phyloP scores from a whole-genome alignment of 1,140 invertebrate species.

The Philaenus spumarius region DNA sequence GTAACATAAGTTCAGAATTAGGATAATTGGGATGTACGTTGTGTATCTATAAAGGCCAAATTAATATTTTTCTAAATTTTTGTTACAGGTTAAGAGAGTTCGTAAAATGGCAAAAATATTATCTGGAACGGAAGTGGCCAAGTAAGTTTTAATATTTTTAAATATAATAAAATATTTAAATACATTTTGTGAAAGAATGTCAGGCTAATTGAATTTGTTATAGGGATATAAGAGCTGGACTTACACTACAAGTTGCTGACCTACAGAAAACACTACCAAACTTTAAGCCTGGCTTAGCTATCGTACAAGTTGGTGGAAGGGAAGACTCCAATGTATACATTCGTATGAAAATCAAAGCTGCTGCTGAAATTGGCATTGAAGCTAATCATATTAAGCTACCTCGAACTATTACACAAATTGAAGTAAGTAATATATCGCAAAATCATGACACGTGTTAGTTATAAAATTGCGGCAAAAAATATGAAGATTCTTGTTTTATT shows the following conservation, averaged over 20 bases:
- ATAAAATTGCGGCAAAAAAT: no score
- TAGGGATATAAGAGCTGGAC: slow-evolving; percentile 66
- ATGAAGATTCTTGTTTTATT: no score
- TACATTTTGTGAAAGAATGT: not conserved
- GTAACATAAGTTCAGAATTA: no score
- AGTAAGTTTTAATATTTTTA: slow-evolving; percentile 31
- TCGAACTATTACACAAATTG: slow-evolving; percentile 70
- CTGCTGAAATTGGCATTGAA: slow-evolving; percentile 81
- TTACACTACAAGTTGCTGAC: slow-evolving; percentile 57
- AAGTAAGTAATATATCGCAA: no score
- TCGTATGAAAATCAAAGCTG: slow-evolving; percentile 91
- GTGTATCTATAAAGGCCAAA: no score
- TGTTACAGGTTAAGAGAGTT: no score
- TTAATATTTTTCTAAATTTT: no score
- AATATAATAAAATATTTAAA: not conserved
- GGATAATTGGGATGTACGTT: no score
- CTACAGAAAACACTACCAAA: slow-evolving; percentile 51
- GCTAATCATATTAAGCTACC: slow-evolving; percentile 78
- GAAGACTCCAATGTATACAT: slow-evolving; percentile 99
- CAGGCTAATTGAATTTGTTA: slow-evolving; percentile 24
- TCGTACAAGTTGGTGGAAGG: slow-evolving; percentile 85
- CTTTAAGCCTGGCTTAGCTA: slow-evolving; percentile 70
- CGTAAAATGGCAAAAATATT: slow-evolving; percentile 27
- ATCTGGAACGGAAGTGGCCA: slow-evolving; percentile 36
- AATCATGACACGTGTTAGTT: not conserved